Percentiles rank a stretch among this genome's conserved stretches.
These are phyloP conservation scores for Callopanchax toddi DNA, from an alignment of 2,113 vertebrate genomes.

Conservation along the genomic window DNA sequence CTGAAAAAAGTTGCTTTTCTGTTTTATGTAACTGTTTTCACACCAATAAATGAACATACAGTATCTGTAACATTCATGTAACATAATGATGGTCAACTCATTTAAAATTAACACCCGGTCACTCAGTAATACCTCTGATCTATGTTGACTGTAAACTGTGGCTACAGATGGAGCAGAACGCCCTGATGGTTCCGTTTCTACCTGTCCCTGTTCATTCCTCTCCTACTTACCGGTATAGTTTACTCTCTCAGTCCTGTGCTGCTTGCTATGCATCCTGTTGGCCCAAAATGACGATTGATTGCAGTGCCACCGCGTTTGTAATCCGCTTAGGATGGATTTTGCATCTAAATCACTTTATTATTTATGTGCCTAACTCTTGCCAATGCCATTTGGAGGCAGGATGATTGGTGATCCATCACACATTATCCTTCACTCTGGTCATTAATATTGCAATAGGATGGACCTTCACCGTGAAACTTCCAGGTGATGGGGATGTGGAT, in stretches of 20 bases:
- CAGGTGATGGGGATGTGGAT: conserved; percentile 55
- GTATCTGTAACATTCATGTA: too few species aligned
- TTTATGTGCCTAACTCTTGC: conserved; percentile 73
- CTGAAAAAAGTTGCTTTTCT: too few species aligned
- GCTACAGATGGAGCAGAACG: too few species aligned
- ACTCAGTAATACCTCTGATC: too few species aligned
- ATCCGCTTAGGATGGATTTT: conserved; percentile 80
- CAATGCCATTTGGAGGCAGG: conserved; percentile 67
- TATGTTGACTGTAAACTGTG: too few species aligned
- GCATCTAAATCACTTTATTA: conserved; percentile 79
- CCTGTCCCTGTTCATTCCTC: conserved; percentile 9
- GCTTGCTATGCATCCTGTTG: conserved; percentile 72
- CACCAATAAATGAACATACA: too few species aligned
- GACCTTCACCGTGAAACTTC: conserved; percentile 63
- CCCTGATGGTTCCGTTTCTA: too few species aligned
- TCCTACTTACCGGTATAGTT: conserved; percentile 21
- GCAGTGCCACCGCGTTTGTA: conserved; percentile 71
- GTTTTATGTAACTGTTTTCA: too few species aligned
- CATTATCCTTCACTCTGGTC: conserved; percentile 71
- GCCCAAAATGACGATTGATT: conserved; percentile 77
- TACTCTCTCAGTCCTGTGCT: conserved; percentile 46
- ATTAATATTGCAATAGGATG: conserved; percentile 75
- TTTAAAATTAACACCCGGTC: too few species aligned
- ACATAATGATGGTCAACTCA: too few species aligned
- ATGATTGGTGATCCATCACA: conserved; percentile 78